Conservation (phyloP, 1,140 invertebrate species). For the Drosophila baimaii region DNA sequence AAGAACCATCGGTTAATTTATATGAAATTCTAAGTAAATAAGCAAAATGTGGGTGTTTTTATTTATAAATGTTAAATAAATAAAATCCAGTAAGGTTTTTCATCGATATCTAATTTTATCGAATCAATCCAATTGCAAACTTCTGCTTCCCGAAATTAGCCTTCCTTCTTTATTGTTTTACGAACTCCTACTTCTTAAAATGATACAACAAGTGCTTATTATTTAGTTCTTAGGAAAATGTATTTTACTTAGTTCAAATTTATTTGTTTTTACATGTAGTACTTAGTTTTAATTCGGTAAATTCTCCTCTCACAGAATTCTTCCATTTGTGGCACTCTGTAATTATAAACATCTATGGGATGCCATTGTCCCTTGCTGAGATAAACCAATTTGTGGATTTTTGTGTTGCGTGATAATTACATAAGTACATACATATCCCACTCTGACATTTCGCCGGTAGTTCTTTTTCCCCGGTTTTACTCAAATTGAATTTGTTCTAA, state of each 20-base stretch:
- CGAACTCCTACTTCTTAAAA: neutral
- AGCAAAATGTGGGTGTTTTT: too few species aligned
- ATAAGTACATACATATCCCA: conserved; percentile 43
- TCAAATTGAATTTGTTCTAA: conserved; percentile 74
- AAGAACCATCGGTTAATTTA: too few species aligned
- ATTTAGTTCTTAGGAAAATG: neutral
- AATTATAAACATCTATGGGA: conserved; percentile 55
- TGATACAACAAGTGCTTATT: neutral
- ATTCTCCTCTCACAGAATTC: neutral
- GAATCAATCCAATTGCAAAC: too few species aligned
- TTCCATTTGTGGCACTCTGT: conserved; percentile 8
- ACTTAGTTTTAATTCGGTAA: neutral
- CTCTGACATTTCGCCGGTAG: conserved; percentile 1
- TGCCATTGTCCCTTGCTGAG: conserved; percentile 28
- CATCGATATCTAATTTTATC: too few species aligned
- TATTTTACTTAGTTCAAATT: neutral
- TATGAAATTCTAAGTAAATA: too few species aligned
- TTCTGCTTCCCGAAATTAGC: too few species aligned
- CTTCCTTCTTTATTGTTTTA: too few species aligned
- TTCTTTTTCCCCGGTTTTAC: conserved; percentile 31
- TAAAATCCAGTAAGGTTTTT: too few species aligned
- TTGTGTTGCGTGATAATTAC: conserved; percentile 54
- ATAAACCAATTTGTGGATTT: conserved; percentile 64
- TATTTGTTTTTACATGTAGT: neutral
- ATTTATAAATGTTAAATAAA: too few species aligned